Evolutionary conservation across 1,140 invertebrate species (phyloP).

Genomic region (Drosophila arizonae): DNA sequence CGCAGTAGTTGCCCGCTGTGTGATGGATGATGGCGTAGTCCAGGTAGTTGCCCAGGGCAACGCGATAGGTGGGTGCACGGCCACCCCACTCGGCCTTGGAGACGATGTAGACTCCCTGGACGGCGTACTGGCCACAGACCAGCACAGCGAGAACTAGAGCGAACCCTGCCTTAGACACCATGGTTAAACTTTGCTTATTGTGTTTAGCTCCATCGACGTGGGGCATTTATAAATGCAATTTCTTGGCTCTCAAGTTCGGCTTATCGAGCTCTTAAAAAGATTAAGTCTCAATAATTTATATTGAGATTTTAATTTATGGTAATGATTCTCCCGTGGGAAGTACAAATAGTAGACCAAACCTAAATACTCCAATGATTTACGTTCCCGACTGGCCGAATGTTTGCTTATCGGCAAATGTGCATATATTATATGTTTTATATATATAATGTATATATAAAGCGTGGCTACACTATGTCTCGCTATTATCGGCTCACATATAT

Average conservation of each 20-base stretch:
- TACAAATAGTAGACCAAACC: background rate
- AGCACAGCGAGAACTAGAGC: conserved; percentile 49
- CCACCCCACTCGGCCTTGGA: conserved; percentile 85
- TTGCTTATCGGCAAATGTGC: background rate
- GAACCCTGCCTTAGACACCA: conserved; percentile 44
- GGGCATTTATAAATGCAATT: conserved; percentile 39
- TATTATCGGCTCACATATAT: conserved; percentile 14
- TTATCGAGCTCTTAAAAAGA: conserved; percentile 25
- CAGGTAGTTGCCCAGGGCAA: conserved; percentile 84
- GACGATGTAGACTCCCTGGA: conserved; percentile 75
- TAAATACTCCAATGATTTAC: conserved; percentile 17
- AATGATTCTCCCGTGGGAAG: conserved; percentile 17
- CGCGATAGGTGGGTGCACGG: conserved; percentile 82
- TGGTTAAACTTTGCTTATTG: conserved; percentile 27
- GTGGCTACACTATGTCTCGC: conserved; percentile 4
- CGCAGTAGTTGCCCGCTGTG: conserved; percentile 85
- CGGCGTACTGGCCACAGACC: conserved; percentile 51
- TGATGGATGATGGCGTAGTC: conserved; percentile 90
- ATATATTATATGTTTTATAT: background rate
- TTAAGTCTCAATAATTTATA: conserved; percentile 9
- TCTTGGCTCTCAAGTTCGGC: background rate
- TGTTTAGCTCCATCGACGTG: too few relatives aligned
- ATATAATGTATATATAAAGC: background rate
- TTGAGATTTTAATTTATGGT: conserved; percentile 25
- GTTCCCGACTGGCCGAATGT: background rate